Conservation (phyloP, 2,888 invertebrate species). For the Rhogogaster chlorosoma region DNA sequence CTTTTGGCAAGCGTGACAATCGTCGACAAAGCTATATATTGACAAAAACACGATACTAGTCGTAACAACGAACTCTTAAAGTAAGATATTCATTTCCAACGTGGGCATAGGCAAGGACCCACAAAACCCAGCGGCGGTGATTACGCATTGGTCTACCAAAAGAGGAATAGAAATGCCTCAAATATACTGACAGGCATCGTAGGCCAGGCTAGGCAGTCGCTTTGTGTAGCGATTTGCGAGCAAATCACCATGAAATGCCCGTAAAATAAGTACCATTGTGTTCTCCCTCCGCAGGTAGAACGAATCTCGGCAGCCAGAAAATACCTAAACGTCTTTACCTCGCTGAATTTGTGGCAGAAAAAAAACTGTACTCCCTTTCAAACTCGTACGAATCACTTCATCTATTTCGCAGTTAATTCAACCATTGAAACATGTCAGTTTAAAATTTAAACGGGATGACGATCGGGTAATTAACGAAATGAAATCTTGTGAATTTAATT, state of each 20-base stretch:
- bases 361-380: conserved; percentile 5
- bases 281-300: conserved; percentile 41
- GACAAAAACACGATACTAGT: conserved; percentile 31
- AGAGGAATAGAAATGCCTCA: conserved; percentile 54
- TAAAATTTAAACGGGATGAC: neutral
- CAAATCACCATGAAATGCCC: conserved; percentile 75
- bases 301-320: conserved; percentile 29
- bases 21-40: conserved; percentile 62
- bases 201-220: conserved; percentile 59
- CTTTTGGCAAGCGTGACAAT: conserved; percentile 61
- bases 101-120: neutral
- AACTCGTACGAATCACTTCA: conserved; percentile 8
- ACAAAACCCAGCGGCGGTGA: conserved; percentile 60
- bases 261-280: conserved; percentile 70
- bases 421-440: neutral
- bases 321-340: conserved; percentile 39
- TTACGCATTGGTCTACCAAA: conserved; percentile 66
- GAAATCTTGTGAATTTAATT: neutral
- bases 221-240: conserved; percentile 74
- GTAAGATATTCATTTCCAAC: conserved; percentile 24
- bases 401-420: neutral
- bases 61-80: conserved; percentile 21
- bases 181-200: conserved; percentile 57
- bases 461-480: neutral
- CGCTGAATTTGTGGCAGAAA: neutral